phyloP scores from a whole-genome alignment of 2,888 invertebrate species.

The Caenorhabditis sulstoni region DNA sequence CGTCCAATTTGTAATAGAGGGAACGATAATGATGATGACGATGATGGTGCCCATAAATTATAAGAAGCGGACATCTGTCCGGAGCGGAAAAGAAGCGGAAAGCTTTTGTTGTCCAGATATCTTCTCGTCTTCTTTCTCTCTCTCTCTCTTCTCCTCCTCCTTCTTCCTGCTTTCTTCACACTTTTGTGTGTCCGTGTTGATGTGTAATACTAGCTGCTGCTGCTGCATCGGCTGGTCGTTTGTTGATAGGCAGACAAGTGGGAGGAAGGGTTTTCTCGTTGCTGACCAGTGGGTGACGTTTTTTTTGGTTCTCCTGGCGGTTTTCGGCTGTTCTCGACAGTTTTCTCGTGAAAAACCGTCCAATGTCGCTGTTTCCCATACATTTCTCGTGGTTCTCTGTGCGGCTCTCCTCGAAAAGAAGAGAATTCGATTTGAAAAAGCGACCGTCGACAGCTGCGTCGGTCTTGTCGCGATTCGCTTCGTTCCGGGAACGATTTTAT shows the following conservation, averaged over 20 bases:
- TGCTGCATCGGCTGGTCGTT: too few species aligned
- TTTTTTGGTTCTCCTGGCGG: not conserved
- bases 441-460: too few species aligned
- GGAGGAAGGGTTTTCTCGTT: too few species aligned
- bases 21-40: not conserved
- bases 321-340: not conserved
- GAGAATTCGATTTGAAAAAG: too few species aligned
- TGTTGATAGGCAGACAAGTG: not conserved
- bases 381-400: too few species aligned
- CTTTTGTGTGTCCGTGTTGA: conserved; percentile 19
- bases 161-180: conserved; percentile 21
- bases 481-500: too few species aligned
- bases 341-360: too few species aligned
- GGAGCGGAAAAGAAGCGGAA: not conserved
- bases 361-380: too few species aligned
- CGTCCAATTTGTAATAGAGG: not conserved
- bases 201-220: conserved; percentile 30
- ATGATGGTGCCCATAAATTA: conserved; percentile 29
- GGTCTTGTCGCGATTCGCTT: too few species aligned
- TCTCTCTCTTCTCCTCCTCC: not conserved
- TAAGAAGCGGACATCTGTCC: conserved; percentile 1
- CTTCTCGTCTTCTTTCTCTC: not conserved
- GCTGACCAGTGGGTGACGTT: not conserved
- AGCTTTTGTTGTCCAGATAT: not conserved
- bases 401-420: too few species aligned